Evolutionary conservation across 2,113 vertebrate genomes (phyloP).

Genomic region (Colaptes auratus): DNA sequence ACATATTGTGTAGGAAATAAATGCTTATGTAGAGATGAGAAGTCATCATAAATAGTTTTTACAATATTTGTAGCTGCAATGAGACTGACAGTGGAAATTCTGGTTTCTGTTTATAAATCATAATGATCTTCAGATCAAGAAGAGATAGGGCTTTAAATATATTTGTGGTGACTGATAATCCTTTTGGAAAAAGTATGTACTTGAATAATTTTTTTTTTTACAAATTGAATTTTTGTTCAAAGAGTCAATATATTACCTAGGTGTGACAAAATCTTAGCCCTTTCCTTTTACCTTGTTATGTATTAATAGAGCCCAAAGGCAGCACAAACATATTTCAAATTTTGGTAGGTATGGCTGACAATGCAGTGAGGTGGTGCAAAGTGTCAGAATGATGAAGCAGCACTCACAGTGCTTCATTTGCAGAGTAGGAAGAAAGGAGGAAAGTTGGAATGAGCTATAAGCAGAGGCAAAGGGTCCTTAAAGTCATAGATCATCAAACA

Average conservation of each 20-base stretch:
- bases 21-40: background rate
- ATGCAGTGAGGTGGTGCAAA: slow-evolving; percentile 1
- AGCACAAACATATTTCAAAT: slow-evolving; percentile 39
- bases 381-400: slow-evolving; percentile 63
- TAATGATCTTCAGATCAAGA: background rate
- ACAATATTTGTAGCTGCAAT: background rate
- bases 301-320: background rate
- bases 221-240: background rate
- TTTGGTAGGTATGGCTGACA: slow-evolving; percentile 14
- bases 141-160: background rate
- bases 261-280: slow-evolving; percentile 17
- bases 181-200: background rate
- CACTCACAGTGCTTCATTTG: slow-evolving; percentile 3
- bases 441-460: slow-evolving; percentile 39
- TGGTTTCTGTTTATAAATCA: background rate
- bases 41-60: background rate
- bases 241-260: background rate
- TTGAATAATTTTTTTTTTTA: background rate
- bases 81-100: background rate
- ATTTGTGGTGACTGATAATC: background rate
- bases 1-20: background rate
- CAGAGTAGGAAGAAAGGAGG: slow-evolving; percentile 15
- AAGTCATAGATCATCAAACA: slow-evolving; percentile 38
- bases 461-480: background rate
- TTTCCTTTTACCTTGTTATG: background rate